A percentile compares a stretch with the other conserved stretches of the same genome.
phyloP scores from a whole-genome alignment of 2,797 vertebrate species.

The Phrynocephalus forsythii region DNA sequence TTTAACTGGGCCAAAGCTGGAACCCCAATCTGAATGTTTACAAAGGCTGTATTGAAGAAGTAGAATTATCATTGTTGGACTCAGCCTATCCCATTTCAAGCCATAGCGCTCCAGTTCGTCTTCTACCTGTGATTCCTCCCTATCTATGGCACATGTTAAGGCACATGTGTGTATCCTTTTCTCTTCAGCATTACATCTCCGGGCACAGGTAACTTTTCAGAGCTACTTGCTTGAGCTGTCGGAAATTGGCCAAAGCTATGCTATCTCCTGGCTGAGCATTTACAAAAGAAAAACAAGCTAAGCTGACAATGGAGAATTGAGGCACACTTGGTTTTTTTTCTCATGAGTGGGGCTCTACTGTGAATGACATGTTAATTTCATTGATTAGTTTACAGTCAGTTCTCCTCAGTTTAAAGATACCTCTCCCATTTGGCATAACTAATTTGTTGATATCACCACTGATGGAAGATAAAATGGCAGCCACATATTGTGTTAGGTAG shows the following conservation, averaged over 20 bases:
- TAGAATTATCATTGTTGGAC: background rate
- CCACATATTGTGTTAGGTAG: background rate
- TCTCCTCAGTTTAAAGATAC: background rate
- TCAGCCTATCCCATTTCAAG: background rate
- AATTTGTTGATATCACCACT: background rate
- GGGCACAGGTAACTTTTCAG: no score
- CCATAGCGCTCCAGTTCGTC: background rate
- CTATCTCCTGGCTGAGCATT: no score
- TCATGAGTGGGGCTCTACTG: no score
- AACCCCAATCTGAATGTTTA: background rate
- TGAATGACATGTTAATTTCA: no score
- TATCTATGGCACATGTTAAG: background rate
- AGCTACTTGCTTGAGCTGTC: background rate
- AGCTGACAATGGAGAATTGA: no score
- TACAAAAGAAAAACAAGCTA: no score
- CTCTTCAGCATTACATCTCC: no score
- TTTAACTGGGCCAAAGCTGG: background rate
- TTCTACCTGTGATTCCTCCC: background rate
- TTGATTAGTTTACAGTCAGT: background rate
- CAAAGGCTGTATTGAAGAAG: background rate
- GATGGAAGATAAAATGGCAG: background rate
- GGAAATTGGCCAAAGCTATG: no score
- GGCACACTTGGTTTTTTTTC: no score
- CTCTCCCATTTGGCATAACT: background rate
- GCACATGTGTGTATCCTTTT: no score